Base-by-base conservation (phyloP, 2,797 vertebrate genomes). In the Mergus octosetaceus region DNA sequence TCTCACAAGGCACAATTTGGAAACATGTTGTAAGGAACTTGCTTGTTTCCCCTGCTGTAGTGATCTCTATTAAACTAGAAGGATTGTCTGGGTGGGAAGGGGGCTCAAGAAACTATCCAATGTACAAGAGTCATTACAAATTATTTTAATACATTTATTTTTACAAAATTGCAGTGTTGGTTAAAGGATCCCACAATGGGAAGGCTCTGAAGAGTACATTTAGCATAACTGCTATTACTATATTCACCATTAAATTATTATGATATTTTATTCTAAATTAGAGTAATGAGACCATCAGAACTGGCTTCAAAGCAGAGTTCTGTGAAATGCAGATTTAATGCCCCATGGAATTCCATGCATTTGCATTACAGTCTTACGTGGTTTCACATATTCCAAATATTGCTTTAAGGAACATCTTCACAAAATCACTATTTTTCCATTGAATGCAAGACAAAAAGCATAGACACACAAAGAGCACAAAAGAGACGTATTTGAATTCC, bases 251-350 rank as follows among this genome's bases (percentile, higher is more conserved):
- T 89, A 60, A 71, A 85, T 84, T 81, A 81, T 84, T 83, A 76
- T 61, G 24, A 53, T 78, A 54, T 69, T 90, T 91, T 83, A 43
- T 75, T 85, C 70, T 68, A 62, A 91, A 78, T 87, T 90, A 75
- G 16, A 61, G 20, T 45, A 73, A 64, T 39, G 47, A 89, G 62
- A 64, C 13, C 51, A 69, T 75, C 47, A 88, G 51, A 88, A 81
- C 3, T 81, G 39, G 30, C 30, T 91, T 95, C 27, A 90, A 90
- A 79, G 58, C 66, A 89, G 20, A 84, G 24, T 72, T 62, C 49
- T 93, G 38, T 93, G 71, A 90, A 93, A 86, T 73, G 88, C 60
- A 73, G 14, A 62, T 93, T 53, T 93, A 88, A 94, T 78, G 16
- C 4, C 30, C 21, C 2, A 2, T 36, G 53, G 71, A 87, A 89